phyloP scores from a whole-genome alignment of 2,797 vertebrate genomes.

The Thripadectes ignobilis region DNA sequence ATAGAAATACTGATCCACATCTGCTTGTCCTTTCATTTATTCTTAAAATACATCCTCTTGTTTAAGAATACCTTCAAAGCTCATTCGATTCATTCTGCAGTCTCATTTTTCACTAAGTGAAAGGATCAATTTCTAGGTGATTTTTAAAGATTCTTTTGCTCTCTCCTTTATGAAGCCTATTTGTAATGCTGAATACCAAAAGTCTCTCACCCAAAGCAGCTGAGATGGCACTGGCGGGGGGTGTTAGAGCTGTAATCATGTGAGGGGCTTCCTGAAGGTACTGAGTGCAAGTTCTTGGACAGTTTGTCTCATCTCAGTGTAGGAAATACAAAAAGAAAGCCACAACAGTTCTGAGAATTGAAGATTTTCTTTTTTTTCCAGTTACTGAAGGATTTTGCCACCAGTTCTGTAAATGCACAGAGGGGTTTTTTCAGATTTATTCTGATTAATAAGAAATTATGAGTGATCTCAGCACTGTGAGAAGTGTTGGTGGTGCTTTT shows the following conservation, averaged over 20 bases:
- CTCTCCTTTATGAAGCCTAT: not conserved
- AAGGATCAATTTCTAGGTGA: not conserved
- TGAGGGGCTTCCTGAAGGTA: not conserved
- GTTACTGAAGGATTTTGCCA: not conserved
- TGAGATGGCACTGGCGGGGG: not conserved
- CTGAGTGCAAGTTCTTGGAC: not conserved
- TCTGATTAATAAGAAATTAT: not conserved
- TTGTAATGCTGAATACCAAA: not conserved
- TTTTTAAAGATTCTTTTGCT: not conserved
- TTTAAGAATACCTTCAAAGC: not conserved
- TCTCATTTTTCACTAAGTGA: not conserved
- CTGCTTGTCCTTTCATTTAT: not conserved
- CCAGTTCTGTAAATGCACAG: not conserved
- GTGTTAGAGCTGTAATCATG: not conserved
- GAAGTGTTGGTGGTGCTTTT: not conserved
- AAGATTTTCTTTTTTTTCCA: not conserved
- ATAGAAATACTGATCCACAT: not conserved
- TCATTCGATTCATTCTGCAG: not conserved
- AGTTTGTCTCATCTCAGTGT: not conserved
- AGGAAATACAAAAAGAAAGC: not conserved
- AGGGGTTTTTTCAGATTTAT: not conserved
- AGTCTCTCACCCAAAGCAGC: not conserved
- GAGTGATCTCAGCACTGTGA: not conserved
- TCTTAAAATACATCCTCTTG: not conserved
- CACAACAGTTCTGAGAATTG: not conserved